These are phyloP conservation scores for Schizotus pectinicornis DNA, from an alignment of 2,888 invertebrate species.

Conservation along the genomic window DNA sequence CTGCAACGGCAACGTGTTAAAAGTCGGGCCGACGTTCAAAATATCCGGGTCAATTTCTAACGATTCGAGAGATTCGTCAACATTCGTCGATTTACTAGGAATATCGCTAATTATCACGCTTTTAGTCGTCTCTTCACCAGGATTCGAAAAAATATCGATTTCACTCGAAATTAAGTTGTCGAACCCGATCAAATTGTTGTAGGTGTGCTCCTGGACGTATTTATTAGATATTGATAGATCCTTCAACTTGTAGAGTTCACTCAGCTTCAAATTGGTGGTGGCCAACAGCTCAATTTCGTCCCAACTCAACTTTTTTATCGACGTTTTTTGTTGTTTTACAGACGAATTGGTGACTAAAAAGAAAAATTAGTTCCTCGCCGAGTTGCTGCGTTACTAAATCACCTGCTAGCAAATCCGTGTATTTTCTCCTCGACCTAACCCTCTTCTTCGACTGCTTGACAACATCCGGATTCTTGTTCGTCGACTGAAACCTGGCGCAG, in stretches of 20 bases:
- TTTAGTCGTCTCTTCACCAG: constrained; percentile 31
- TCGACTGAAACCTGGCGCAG: constrained; percentile 42
- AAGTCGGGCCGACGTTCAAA: neutral
- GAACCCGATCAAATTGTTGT: constrained; percentile 48
- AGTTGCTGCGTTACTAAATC: constrained; percentile 35
- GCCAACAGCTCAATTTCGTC: constrained; percentile 71
- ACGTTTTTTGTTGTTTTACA: constrained; percentile 71
- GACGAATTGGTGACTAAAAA: constrained; percentile 67
- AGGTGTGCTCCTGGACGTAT: constrained; percentile 49
- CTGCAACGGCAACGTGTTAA: constrained; percentile 48
- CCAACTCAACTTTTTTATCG: constrained; percentile 71
- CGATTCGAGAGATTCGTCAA: constrained; percentile 2
- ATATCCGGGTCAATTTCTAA: neutral
- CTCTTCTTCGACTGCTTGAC: constrained; percentile 39
- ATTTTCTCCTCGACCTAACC: constrained; percentile 52
- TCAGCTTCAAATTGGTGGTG: constrained; percentile 61
- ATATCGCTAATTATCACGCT: constrained; percentile 8
- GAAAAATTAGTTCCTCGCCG: constrained; percentile 30
- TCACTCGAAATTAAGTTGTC: constrained; percentile 44
- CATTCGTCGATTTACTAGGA: neutral
- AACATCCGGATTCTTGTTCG: constrained; percentile 43
- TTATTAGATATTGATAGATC: constrained; percentile 36
- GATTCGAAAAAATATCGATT: constrained; percentile 26
- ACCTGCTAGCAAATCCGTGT: constrained; percentile 75
- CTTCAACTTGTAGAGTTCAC: constrained; percentile 66